Evolutionary conservation across 2,888 invertebrate species (phyloP), one percentile per base, ranked within the genome.

Genomic region (Ethmia dodecea): DNA sequence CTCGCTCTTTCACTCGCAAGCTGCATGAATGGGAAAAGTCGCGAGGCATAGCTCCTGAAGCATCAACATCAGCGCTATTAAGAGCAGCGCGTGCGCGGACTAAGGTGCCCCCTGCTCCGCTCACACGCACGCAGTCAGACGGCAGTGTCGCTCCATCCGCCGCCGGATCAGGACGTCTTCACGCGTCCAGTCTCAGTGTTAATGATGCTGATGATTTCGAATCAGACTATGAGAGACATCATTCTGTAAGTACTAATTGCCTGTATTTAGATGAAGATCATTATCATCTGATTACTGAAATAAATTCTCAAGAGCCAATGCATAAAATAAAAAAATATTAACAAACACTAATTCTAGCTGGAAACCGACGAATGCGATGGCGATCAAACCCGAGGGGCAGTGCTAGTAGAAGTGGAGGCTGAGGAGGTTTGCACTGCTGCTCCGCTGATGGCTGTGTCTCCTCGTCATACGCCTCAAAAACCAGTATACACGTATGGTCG

Each of bases 1-100:
- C 95, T 0, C 89, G 94, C 28, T 95, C 95, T 49, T 97, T 97
- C 70, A 95, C 96, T 0, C 91, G 93, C 14, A 95, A 95, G 59
- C 87, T 97, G 0, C 95, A 95, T 68, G 96, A 96, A 67, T 97
- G 96, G 96, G 94, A 95, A 64, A 94, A 94, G 56, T 93, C 94
- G n/a, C 87, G 92, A 40, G 95, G 95, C 1, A 95, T 95, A 38
- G 92, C 92, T 0, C 95, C 95, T 0, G 95, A 95, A 69, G 92
- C 91, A 0, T 95, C 95, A 1, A 95, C 95, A 0, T 94, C 95
- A 48, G 93, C 94, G 0, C 74, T 95, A 0, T 81, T 95, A 2
- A 91, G 70, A 1, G 86, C 84, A 12, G 86, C 87, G 1, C 57
- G 67, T 3, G 80, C 76, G 0, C 60, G 72, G 8, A 60, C 46